Percentiles rank a stretch among this genome's conserved stretches.
Conservation (phyloP, 2,797 vertebrate species). For the Sebastes hopkinsi region DNA sequence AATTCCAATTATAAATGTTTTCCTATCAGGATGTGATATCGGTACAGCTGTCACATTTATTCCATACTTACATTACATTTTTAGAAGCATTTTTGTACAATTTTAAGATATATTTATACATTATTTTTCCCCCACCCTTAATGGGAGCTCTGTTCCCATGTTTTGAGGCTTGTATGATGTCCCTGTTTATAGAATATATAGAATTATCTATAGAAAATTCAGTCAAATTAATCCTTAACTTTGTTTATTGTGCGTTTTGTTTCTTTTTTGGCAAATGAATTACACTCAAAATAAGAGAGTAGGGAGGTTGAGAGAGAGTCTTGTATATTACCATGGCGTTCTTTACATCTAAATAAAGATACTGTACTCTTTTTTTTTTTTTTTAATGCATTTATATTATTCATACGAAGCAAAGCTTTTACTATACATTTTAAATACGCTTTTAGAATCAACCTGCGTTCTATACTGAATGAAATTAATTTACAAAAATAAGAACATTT, state of each 20-base stretch:
- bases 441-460: background rate
- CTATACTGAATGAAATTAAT: background rate
- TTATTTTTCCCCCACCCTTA: rapidly evolving
- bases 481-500: background rate
- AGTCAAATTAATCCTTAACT: too few species aligned
- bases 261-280: too few species aligned
- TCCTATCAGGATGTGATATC: background rate
- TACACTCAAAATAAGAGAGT: background rate
- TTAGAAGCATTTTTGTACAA: background rate
- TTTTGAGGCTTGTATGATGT: background rate
- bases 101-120: background rate
- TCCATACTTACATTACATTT: background rate
- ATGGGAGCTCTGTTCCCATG: background rate
- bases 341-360: background rate
- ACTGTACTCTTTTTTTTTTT: background rate
- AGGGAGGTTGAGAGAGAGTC: too few species aligned
- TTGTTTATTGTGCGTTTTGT: background rate
- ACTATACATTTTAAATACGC: background rate
- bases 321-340: background rate
- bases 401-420: background rate
- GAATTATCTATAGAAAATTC: too few species aligned
- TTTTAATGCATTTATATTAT: background rate
- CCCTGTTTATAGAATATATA: too few species aligned
- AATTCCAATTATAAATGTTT: slow-evolving; percentile 14
- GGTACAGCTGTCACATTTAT: background rate